Base-by-base conservation (phyloP, 2,888 invertebrate genomes). In the Erebia palarica region DNA sequence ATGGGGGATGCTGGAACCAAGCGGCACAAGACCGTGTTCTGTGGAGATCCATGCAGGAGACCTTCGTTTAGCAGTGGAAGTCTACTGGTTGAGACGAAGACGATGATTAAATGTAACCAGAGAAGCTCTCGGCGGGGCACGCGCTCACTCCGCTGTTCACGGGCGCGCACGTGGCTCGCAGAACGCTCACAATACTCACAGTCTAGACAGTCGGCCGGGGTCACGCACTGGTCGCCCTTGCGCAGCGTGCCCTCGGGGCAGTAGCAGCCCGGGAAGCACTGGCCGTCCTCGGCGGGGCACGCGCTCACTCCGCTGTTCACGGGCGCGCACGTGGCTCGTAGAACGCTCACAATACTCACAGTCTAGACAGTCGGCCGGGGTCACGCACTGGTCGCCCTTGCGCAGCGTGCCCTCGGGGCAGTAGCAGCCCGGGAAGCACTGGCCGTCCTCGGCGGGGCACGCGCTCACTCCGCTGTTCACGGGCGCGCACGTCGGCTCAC, bases 261-360 rank as follows among this genome's bases (percentile, higher is more conserved):
- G 89, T 96, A 97, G 86, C 97, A 97, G 68, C 97, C 97, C 0
- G 97, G 95, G 90, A 96, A 96, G 86, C 97, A 97, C 60, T 94
- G 94, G 51, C 96, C 95, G 16, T 94, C 94, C 74, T 95, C 90
- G 3, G 21, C 3, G 21, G 27, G 27, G 27, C 27, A 27, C 27
- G 27, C 27, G 27, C 27, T 27, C 27, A 3, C 27, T 27, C 27
- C 27, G 27, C 27, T 27, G 27, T 27, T 27, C 72, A 83, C 84
- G 58, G 27, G 3, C 27, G 27, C 27, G 27, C 27, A 27, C 27
- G 27, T 27, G 27, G 27, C 27, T 27, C 27, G 27, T 4, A 27
- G 27, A 27, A 3, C 13, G 18, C 18, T 18, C 14, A 51, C 21
- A 65, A n/a, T 13, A 95, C 91, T 95, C 86, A 93, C 97, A 97